Conservation (phyloP, 2,888 invertebrate genomes). For the Sisyra nigra region DNA sequence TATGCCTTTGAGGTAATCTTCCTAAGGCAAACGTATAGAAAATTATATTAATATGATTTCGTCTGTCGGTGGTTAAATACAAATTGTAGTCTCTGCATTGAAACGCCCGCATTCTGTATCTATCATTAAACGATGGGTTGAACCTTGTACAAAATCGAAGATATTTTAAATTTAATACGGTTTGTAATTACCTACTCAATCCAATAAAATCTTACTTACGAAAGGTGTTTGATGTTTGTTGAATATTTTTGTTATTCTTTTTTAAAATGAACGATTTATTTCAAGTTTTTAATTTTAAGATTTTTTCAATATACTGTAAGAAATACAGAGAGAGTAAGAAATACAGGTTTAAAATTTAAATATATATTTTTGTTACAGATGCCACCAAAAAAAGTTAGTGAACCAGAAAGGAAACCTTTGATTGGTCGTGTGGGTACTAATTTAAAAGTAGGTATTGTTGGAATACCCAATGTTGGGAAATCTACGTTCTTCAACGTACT, state of each 20-base stretch:
- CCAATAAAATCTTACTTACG: not conserved
- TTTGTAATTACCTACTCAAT: not conserved
- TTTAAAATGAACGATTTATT: too few species aligned
- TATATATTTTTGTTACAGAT: slow-evolving; percentile 32
- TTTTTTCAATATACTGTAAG: too few species aligned
- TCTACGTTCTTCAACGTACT: slow-evolving; percentile 99
- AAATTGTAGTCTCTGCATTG: slow-evolving; percentile 4
- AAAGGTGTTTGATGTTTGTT: not conserved
- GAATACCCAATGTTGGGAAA: slow-evolving; percentile 97
- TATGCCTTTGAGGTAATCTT: slow-evolving; percentile 6
- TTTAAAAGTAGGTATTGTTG: slow-evolving; percentile 90
- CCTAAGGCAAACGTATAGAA: slow-evolving; percentile 22
- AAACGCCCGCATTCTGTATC: not conserved
- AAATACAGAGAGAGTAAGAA: too few species aligned
- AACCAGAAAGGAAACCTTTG: slow-evolving; percentile 74
- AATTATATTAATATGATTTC: slow-evolving; percentile 28
- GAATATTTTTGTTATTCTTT: not conserved
- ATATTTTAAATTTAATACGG: too few species aligned
- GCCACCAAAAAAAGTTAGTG: slow-evolving; percentile 83
- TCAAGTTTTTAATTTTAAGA: too few species aligned
- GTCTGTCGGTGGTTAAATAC: slow-evolving; percentile 11
- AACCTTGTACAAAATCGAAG: too few species aligned
- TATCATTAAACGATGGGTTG: slow-evolving; percentile 1
- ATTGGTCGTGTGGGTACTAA: slow-evolving; percentile 94
- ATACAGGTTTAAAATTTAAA: too few species aligned